These are phyloP conservation scores for Myotis lucifugus DNA, from an alignment of 2,113 vertebrate genomes.

Conservation along the genomic window DNA sequence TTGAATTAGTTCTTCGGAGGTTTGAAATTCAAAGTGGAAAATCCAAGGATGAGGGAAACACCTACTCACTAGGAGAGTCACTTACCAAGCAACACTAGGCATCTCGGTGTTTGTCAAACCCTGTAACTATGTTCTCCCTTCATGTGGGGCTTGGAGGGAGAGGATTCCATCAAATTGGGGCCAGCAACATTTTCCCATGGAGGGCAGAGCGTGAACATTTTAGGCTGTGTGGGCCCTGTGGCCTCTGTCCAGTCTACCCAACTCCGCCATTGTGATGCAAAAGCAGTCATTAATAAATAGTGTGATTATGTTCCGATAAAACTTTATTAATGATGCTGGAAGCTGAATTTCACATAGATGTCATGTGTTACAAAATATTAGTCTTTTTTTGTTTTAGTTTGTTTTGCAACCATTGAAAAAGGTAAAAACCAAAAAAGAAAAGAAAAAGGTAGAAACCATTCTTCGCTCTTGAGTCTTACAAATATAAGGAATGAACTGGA, in stretches of 20 bases:
- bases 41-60: background rate
- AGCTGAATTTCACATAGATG: background rate
- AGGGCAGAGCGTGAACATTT: background rate
- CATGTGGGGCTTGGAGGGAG: background rate
- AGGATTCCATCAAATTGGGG: background rate
- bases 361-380: background rate
- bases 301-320: background rate
- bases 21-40: background rate
- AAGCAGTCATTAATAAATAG: background rate
- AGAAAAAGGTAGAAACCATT: background rate
- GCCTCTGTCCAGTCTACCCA: background rate
- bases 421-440: background rate
- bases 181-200: background rate
- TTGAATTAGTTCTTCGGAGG: background rate
- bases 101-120: background rate
- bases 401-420: background rate
- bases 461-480: background rate
- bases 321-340: background rate
- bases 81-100: background rate
- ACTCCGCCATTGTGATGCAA: background rate
- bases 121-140: background rate
- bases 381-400: background rate
- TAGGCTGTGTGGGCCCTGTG: background rate
- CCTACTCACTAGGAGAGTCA: background rate
- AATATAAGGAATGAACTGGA: background rate